Evolutionary conservation across 2,888 invertebrate genomes (phyloP).

Genomic region (Aporophyla nigra): DNA sequence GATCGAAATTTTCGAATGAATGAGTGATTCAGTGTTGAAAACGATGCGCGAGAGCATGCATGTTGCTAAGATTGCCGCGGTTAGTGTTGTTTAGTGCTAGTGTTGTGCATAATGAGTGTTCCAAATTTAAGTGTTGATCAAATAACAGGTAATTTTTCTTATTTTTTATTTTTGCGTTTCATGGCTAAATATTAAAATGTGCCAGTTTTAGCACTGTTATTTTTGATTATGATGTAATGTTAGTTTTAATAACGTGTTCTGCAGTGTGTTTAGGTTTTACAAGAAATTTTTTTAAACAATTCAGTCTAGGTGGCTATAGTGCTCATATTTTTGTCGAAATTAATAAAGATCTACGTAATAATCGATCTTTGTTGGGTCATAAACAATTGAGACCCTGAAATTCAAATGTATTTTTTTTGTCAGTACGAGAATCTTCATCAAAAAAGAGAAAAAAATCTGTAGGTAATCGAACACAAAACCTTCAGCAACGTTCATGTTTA

Average conservation of each 20-base stretch:
- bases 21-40: slow-evolving; percentile 84
- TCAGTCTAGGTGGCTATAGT: not conserved
- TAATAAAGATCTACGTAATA: not conserved
- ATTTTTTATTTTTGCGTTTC: slow-evolving; percentile 21
- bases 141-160: slow-evolving; percentile 81
- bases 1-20: slow-evolving; percentile 82
- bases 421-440: too few species aligned
- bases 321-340: not conserved
- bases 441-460: too few species aligned
- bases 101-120: slow-evolving; percentile 83
- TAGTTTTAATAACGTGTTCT: slow-evolving; percentile 36
- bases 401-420: too few species aligned
- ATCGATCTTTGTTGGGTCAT: not conserved
- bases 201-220: not conserved
- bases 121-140: slow-evolving; percentile 88
- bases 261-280: slow-evolving; percentile 22
- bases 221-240: slow-evolving; percentile 40
- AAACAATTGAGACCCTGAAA: too few species aligned
- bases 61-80: slow-evolving; percentile 66
- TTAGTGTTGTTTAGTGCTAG: slow-evolving; percentile 73
- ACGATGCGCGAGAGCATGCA: slow-evolving; percentile 78
- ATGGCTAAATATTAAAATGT: slow-evolving; percentile 5
- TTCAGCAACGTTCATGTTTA: too few species aligned
- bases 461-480: too few species aligned
- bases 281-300: slow-evolving; percentile 31